Percentiles rank a stretch among this genome's conserved stretches.
Conservation (phyloP, 2,797 vertebrate species). For the Eidolon dupreanum region DNA sequence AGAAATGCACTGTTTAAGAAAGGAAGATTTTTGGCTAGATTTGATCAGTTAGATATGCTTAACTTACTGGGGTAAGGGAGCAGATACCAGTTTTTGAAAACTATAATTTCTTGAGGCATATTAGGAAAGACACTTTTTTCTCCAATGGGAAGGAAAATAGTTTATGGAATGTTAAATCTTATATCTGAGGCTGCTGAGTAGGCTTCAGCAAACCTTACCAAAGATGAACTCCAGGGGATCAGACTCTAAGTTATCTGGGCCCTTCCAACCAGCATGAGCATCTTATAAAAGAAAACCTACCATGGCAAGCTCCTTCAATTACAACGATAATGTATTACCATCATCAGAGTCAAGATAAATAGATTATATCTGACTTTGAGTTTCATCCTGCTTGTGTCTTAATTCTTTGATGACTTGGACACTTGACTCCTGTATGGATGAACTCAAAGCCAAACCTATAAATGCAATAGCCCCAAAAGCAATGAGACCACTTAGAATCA, state of each 20-base stretch:
- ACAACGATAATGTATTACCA: background rate
- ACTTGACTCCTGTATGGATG: background rate
- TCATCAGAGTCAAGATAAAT: background rate
- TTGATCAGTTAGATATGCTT: background rate
- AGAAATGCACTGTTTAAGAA: background rate
- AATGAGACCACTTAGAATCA: background rate
- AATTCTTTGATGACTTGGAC: background rate
- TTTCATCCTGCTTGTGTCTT: background rate
- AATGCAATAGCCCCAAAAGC: background rate
- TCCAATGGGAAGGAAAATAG: background rate
- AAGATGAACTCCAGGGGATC: background rate
- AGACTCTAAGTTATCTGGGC: background rate
- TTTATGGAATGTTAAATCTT: background rate
- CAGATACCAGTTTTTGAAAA: background rate
- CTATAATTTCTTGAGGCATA: background rate
- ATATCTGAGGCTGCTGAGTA: background rate
- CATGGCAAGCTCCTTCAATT: background rate
- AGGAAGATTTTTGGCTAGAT: background rate
- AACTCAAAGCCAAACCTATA: background rate
- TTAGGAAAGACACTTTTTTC: background rate
- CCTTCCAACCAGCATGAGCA: background rate
- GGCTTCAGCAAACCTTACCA: background rate
- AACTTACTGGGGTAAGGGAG: background rate
- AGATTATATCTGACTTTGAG: background rate
- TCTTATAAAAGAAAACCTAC: background rate